These are phyloP conservation scores for Solenodon paradoxus DNA, from an alignment of 2,113 vertebrate genomes.

Conservation along the genomic window DNA sequence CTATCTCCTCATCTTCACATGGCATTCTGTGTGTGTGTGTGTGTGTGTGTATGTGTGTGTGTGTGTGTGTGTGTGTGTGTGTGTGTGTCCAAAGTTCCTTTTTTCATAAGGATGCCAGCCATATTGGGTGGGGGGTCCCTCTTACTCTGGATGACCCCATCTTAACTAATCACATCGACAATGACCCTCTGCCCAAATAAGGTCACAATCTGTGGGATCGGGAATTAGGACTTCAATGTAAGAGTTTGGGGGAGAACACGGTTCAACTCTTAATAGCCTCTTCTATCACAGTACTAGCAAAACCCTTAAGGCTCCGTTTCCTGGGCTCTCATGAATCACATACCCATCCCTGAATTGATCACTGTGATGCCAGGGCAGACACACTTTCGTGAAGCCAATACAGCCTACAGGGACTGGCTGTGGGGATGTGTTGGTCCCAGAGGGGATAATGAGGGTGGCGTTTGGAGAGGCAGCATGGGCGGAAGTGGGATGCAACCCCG, in stretches of 20 bases:
- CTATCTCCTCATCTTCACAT: not conserved
- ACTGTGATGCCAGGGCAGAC: too few relatives aligned
- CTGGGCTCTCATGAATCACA: not conserved
- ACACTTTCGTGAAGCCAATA: not conserved
- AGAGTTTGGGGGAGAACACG: not conserved
- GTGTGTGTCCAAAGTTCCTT: not conserved
- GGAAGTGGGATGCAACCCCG: rapidly evolving
- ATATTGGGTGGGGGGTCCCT: not conserved
- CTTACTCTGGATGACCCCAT: not conserved
- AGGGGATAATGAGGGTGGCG: not conserved
- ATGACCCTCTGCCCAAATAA: not conserved
- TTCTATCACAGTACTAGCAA: not conserved
- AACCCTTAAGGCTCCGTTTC: not conserved
- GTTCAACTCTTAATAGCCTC: not conserved
- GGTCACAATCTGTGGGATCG: not conserved
- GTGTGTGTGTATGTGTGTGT: not conserved
- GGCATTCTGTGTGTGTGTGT: not conserved
- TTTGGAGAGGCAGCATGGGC: not conserved
- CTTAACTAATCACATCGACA: not conserved
- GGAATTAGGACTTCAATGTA: not conserved
- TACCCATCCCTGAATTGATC: not conserved
- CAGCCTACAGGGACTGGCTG: not conserved
- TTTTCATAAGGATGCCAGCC: not conserved
- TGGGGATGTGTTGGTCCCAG: rapidly evolving
- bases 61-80: too few relatives aligned